phyloP scores from a whole-genome alignment of 2,888 invertebrate genomes.

The Limnephilus marmoratus region DNA sequence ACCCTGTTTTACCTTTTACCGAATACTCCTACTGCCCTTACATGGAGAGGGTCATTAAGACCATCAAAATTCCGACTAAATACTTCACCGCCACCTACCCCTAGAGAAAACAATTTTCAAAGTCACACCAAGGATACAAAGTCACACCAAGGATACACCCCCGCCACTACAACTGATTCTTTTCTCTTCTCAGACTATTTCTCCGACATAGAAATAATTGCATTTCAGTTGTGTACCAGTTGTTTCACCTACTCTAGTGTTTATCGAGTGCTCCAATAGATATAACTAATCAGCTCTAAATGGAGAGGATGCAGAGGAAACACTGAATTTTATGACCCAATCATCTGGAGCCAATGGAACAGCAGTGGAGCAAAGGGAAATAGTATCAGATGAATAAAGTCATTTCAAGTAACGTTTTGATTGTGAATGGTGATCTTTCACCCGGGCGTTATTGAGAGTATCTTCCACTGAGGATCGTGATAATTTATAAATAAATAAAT shows the following conservation, averaged over 20 bases:
- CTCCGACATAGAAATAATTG: conserved; percentile 32
- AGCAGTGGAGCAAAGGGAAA: too few species aligned
- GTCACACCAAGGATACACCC: background rate
- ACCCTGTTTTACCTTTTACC: background rate
- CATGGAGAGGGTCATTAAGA: background rate
- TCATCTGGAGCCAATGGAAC: too few species aligned
- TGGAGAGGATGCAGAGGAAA: background rate
- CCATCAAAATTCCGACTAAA: background rate
- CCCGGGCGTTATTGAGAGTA: too few species aligned
- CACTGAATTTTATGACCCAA: background rate
- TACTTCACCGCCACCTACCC: background rate
- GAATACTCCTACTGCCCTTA: background rate
- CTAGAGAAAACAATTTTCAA: background rate
- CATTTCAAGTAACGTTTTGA: too few species aligned
- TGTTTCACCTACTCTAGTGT: background rate
- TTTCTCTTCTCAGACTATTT: conserved; percentile 1
- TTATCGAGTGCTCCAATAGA: conserved; percentile 14
- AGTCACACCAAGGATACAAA: background rate
- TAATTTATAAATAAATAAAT: too few species aligned
- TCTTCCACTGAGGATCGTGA: too few species aligned
- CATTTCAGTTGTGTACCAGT: conserved; percentile 10
- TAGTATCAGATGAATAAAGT: too few species aligned
- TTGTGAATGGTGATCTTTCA: too few species aligned
- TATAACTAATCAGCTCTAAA: background rate
- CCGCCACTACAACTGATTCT: background rate